Base-by-base conservation (phyloP, 2,888 invertebrate genomes). In the Leptopterna dolabrata region DNA sequence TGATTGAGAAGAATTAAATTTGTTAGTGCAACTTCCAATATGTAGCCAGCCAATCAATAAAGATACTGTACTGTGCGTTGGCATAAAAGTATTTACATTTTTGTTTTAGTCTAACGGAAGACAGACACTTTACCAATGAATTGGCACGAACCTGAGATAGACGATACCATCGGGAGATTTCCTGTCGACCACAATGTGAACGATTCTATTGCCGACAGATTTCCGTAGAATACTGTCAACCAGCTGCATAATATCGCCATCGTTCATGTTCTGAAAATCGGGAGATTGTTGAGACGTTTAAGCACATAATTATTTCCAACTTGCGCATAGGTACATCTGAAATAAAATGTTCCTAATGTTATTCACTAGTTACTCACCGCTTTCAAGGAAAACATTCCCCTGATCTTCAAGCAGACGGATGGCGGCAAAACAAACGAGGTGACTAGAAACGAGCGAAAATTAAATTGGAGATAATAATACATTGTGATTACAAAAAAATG, bases 131-230 rank as follows among this genome's bases (percentile, higher is more conserved):
- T 19, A 11, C 11, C 2, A 55, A 19, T 19, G 11, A 36, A 36
- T 36, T 2, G 7, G 36, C 14, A 55, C 84, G 36, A 0, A 85
- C 85, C 85, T 85, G 43, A 76, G 45, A 41, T 85, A 85, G 4
- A 85, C 85, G n/a, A 85, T 45, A 11, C 85, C 85, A 16, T 73
- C 73, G 0, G 73, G 30, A 47, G 85, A 85, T 43, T 47, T 43
- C 11, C 73, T 43, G 36, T 85, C 73, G 14, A 85, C 85, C 29
- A 76, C 85, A 19, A 85, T 73, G n/a, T 85, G 85, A 29, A 85
- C 85, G 19, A 85, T 71, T 30, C 71, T 71, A 30, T 73, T 85
- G 7, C 85, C 85, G 19, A 30, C 29, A 4, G 73, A 71, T 76
- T 76, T 45, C 24, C 73, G 73, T n/a, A 85, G 55, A 29, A 85